These are phyloP conservation scores for Papio anubis DNA, from an alignment of 2,113 vertebrate species.

Conservation along the genomic window DNA sequence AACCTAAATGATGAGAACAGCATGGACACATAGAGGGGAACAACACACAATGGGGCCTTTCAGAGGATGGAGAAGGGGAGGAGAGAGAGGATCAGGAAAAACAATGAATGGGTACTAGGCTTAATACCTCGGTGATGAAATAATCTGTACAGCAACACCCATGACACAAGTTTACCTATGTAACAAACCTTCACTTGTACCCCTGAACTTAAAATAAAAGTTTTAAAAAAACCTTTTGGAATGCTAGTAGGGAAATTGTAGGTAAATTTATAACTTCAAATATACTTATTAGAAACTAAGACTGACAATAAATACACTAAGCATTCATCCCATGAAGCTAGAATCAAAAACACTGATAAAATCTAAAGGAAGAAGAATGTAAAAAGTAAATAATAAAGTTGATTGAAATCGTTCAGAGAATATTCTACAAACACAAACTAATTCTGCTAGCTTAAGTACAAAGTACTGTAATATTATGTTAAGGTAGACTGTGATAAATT, in stretches of 20 bases:
- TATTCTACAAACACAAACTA: not conserved
- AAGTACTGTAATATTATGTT: not conserved
- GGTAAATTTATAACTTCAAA: not conserved
- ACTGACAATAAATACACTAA: not conserved
- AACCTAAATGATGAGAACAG: too few species aligned
- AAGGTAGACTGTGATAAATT: not conserved
- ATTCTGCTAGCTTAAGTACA: not conserved
- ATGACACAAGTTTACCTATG: too few species aligned
- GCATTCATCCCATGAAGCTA: not conserved
- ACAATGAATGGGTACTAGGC: too few species aligned
- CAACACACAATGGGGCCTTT: too few species aligned
- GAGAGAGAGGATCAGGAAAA: too few species aligned
- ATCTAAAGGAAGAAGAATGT: not conserved
- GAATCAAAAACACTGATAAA: not conserved
- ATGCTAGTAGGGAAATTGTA: not conserved
- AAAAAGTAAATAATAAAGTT: not conserved
- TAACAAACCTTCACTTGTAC: too few species aligned
- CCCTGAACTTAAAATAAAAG: too few species aligned
- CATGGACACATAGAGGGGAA: too few species aligned
- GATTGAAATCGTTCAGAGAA: not conserved
- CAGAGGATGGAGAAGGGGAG: too few species aligned
- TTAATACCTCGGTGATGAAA: too few species aligned
- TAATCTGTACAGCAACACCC: too few species aligned
- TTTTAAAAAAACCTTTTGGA: too few species aligned
- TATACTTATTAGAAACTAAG: not conserved